A percentile compares a stretch with the other conserved stretches of the same genome.
phyloP scores from a whole-genome alignment of 1,140 invertebrate species.

The Piezodorus guildinii region DNA sequence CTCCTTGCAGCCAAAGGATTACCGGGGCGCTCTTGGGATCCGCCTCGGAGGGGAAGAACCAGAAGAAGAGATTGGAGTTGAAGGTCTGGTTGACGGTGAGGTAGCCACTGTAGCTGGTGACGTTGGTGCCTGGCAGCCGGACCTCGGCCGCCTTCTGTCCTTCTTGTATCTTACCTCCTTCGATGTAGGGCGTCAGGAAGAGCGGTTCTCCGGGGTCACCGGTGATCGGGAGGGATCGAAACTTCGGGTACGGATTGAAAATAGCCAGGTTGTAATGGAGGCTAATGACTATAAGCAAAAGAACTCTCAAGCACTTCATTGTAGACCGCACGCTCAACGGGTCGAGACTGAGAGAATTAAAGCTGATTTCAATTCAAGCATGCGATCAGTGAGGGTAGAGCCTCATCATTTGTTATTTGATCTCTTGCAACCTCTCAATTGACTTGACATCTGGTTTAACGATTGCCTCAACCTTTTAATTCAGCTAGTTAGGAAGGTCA shows the following conservation, averaged over 20 bases:
- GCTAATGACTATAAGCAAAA: neutral
- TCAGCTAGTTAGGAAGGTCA: no score
- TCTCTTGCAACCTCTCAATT: no score
- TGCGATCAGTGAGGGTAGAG: no score
- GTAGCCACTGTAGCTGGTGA: slow-evolving; percentile 46
- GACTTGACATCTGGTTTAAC: no score
- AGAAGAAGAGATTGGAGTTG: slow-evolving; percentile 71
- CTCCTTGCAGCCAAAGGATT: slow-evolving; percentile 63
- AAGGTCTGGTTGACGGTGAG: slow-evolving; percentile 54
- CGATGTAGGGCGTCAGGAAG: slow-evolving; percentile 26
- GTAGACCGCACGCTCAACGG: no score
- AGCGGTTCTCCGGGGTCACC: slow-evolving; percentile 21
- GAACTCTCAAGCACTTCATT: no score
- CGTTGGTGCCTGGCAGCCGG: slow-evolving; percentile 6
- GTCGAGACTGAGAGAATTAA: no score
- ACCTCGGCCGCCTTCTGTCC: slow-evolving; percentile 23
- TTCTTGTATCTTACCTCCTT: slow-evolving; percentile 19
- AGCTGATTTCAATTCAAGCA: no score
- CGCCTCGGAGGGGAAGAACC: slow-evolving; percentile 67
- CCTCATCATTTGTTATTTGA: no score
- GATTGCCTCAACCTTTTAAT: no score
- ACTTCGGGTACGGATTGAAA: neutral
- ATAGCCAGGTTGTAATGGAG: slow-evolving; percentile 14
- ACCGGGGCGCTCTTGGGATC: slow-evolving; percentile 44
- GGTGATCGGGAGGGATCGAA: neutral